phyloP scores from a whole-genome alignment of 2,113 vertebrate genomes.

The Ceratotherium simum region DNA sequence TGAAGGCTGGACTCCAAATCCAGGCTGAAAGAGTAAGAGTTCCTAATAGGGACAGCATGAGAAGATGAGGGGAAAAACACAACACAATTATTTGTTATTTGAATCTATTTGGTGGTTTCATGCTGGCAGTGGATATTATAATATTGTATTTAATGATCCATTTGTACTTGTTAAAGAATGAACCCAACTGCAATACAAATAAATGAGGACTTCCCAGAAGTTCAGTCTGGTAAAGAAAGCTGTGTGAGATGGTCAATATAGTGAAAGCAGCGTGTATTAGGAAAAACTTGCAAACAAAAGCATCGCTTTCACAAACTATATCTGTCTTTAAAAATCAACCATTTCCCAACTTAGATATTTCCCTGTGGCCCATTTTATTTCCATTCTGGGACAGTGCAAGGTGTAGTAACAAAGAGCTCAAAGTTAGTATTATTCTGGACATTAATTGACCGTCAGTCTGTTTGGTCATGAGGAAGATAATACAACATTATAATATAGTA shows the following conservation, averaged over 20 bases:
- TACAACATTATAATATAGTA: constrained; percentile 31
- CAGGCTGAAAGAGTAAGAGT: not conserved
- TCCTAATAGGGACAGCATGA: not conserved
- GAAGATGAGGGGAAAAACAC: not conserved
- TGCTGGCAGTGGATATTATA: not conserved
- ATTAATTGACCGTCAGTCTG: constrained; percentile 52
- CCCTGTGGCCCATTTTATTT: not conserved
- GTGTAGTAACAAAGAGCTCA: not conserved
- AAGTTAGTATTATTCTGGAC: constrained; percentile 13
- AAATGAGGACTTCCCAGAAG: not conserved
- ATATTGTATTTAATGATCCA: not conserved
- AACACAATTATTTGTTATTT: not conserved
- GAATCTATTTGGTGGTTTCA: not conserved
- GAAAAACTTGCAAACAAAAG: not conserved
- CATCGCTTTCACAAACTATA: not conserved
- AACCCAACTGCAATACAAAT: not conserved
- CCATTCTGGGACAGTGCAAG: not conserved
- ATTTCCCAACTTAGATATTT: not conserved
- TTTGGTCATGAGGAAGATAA: constrained; percentile 61
- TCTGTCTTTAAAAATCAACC: not conserved
- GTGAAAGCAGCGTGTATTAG: not conserved
- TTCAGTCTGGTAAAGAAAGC: not conserved
- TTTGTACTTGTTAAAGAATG: not conserved
- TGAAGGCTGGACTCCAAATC: not conserved
- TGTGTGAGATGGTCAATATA: not conserved